A percentile compares a stretch with the other conserved stretches of the same genome.
phyloP scores from a whole-genome alignment of 2,797 vertebrate species.

The Microhierax caerulescens region DNA sequence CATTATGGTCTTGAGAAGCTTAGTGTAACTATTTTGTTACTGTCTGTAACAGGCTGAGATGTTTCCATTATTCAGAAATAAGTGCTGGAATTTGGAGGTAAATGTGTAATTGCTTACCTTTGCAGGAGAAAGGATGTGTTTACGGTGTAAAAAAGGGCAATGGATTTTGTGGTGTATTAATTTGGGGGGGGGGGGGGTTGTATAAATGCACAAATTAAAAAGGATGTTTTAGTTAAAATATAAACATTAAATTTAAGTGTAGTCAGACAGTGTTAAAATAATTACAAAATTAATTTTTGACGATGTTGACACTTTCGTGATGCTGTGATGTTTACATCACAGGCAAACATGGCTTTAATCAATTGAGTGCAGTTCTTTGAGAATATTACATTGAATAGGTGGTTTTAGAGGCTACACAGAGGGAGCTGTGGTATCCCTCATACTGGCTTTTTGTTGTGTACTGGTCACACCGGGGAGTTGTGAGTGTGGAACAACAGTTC shows the following conservation, averaged over 20 bases:
- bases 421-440: neutral
- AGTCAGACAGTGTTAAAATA: neutral
- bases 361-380: neutral
- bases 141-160: neutral
- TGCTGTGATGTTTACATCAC: neutral
- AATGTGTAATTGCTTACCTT: neutral
- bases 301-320: neutral
- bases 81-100: neutral
- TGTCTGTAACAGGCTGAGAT: neutral
- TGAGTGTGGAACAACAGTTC: fast-evolving
- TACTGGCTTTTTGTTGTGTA: neutral
- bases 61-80: neutral
- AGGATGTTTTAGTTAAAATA: neutral
- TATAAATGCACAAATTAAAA: neutral
- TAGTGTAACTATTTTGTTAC: neutral
- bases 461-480: neutral
- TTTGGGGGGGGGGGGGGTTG: too few species aligned
- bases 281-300: conserved; percentile 1
- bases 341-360: conserved; percentile 5
- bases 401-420: neutral
- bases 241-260: neutral
- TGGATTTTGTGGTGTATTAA: neutral
- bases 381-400: neutral
- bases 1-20: neutral
- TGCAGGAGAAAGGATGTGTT: neutral